Evolutionary conservation across 2,888 invertebrate genomes (phyloP), one percentile per base, ranked within the genome.

Genomic region (Lissonota sp.): DNA sequence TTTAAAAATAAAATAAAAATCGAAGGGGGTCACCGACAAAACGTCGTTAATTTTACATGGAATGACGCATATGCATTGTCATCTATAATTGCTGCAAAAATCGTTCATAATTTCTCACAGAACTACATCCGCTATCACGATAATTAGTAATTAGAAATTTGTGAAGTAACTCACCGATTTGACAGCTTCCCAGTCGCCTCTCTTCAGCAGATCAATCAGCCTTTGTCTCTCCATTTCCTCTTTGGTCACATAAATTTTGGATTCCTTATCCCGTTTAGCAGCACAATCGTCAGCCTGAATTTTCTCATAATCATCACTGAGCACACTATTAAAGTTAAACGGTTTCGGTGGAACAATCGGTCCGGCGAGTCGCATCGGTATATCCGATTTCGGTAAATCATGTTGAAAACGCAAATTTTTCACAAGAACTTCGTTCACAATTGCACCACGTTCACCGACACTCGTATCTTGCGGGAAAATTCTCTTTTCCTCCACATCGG

Each of bases 371-470:
- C 42, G 49, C 6, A 71, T 53, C 39, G 81, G 57, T 14, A 53
- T 66, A 55, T 84, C 83, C 40, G 26, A 37, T 73, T 79, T 85
- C 53, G 90, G 88, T 5, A 90, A 12, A 70, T 89, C 90, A 46
- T 90, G 90, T 67, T 89, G 85, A 70, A 90, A 90, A 49, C 87
- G 88, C 4, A 90, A 84, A 76, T 88, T 90, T 78, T 89, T 90
- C 63, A 90, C 82, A 7, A 90, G 82, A 51, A 90, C 84, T 67
- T 90, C 90, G 60, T 86, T 90, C 7, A 90, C 87, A 12, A 89
- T 85, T 4, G 87, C 81, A 0, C 73, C 84, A 7, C 83, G 78
- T 10, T 85, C 84, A 1, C 83, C 82, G 6, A 40, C 79, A 10
- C 70, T 76, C 58, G 82, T 80, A 4, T 64, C 49, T 26, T 71